phyloP scores from a whole-genome alignment of 2,888 invertebrate genomes.

The Leucoma salicis region DNA sequence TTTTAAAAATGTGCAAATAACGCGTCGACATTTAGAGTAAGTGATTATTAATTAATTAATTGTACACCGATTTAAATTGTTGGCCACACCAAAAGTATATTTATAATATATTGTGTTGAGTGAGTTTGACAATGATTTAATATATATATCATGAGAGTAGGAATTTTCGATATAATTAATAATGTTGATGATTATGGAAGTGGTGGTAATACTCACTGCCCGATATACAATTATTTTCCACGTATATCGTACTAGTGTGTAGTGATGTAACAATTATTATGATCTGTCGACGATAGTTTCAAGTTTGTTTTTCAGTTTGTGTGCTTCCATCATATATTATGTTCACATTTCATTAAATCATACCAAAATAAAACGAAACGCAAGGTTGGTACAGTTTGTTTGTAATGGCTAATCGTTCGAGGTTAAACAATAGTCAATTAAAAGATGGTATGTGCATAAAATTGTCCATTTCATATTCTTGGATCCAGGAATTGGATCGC shows the following conservation, averaged over 20 bases:
- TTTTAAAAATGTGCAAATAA: too few relatives aligned
- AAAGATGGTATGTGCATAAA: too few relatives aligned
- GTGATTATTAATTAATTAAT: slow-evolving; percentile 19
- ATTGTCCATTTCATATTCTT: too few relatives aligned
- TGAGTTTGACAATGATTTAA: slow-evolving; percentile 26
- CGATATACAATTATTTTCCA: slow-evolving; percentile 20
- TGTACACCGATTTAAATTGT: slow-evolving; percentile 17
- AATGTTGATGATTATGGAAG: slow-evolving; percentile 22
- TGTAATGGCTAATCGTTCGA: too few relatives aligned
- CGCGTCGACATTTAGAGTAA: slow-evolving; percentile 15
- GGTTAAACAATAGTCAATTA: too few relatives aligned
- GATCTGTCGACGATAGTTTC: slow-evolving; percentile 13
- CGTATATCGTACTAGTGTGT: slow-evolving; percentile 9
- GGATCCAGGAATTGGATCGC: too few relatives aligned
- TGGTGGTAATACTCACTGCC: slow-evolving; percentile 28
- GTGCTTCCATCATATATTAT: slow-evolving; percentile 19
- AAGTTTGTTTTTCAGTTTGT: slow-evolving; percentile 9
- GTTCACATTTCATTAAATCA: too few relatives aligned
- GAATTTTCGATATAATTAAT: slow-evolving; percentile 23
- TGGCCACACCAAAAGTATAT: slow-evolving; percentile 19
- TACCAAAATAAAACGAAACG: too few relatives aligned
- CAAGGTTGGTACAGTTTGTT: too few relatives aligned
- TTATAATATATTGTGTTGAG: slow-evolving; percentile 24
- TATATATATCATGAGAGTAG: slow-evolving; percentile 25
- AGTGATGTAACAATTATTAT: not conserved